phyloP scores from a whole-genome alignment of 2,113 vertebrate genomes.

The Pica pica region DNA sequence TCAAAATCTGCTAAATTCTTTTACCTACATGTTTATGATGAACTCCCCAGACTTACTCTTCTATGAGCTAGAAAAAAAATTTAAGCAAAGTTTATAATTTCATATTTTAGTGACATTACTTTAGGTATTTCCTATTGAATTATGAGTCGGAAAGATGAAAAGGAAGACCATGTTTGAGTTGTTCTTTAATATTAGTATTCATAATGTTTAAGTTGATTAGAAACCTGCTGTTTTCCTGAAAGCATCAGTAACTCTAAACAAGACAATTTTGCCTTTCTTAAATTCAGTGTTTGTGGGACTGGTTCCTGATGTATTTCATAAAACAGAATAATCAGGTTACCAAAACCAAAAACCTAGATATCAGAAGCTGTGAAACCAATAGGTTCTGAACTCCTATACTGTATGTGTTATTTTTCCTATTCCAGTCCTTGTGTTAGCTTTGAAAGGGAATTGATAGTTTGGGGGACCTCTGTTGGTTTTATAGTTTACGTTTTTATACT shows the following conservation, averaged over 20 bases:
- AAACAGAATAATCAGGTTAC: not conserved
- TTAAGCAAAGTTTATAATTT: not conserved
- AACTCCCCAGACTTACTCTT: not conserved
- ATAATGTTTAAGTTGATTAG: not conserved
- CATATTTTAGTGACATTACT: not conserved
- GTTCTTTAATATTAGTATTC: not conserved
- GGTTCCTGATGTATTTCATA: not conserved
- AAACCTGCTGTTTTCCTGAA: not conserved
- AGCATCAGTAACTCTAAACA: not conserved
- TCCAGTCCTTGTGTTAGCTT: not conserved
- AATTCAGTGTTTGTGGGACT: not conserved
- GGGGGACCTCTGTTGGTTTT: not conserved
- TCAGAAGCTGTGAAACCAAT: not conserved
- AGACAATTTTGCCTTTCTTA: not conserved
- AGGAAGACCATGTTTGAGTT: not conserved
- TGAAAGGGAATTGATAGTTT: not conserved
- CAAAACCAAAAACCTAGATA: not conserved
- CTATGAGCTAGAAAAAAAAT: not conserved
- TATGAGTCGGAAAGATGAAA: not conserved
- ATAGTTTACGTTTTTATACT: not conserved
- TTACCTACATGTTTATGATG: not conserved
- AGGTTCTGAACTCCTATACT: not conserved
- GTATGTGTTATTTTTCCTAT: not conserved
- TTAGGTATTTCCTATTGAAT: not conserved
- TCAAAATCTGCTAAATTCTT: not conserved